Conservation (phyloP, 1,140 invertebrate species). For the Dendrolimus punctatus region DNA sequence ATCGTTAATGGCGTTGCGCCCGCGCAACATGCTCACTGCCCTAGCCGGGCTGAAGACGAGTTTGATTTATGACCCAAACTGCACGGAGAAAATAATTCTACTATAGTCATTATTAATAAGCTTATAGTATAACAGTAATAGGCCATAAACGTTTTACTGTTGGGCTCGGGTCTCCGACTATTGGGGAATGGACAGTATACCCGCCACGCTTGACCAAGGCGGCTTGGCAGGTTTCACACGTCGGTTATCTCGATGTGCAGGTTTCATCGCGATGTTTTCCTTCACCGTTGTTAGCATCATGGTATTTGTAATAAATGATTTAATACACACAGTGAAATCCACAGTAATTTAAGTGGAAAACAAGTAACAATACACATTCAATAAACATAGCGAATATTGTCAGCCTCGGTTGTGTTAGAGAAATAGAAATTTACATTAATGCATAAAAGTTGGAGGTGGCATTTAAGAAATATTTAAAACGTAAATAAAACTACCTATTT, state of each 20-base stretch:
- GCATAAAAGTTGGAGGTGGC: constrained; percentile 5
- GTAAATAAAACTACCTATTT: too few species aligned
- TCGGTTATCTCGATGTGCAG: too few species aligned
- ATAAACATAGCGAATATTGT: constrained; percentile 32
- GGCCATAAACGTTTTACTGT: background rate
- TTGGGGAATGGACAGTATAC: too few species aligned
- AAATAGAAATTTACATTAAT: constrained; percentile 3
- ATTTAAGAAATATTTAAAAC: too few species aligned
- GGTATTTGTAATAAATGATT: background rate
- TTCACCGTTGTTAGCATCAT: constrained; percentile 1
- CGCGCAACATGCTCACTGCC: too few species aligned
- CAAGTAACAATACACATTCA: constrained; percentile 20
- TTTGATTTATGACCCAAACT: too few species aligned
- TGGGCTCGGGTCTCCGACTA: too few species aligned
- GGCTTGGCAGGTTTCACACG: too few species aligned
- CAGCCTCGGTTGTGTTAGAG: constrained; percentile 38
- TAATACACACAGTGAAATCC: constrained; percentile 2
- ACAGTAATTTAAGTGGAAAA: background rate
- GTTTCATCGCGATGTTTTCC: constrained; percentile 1
- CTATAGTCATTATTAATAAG: background rate
- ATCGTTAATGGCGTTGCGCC: too few species aligned
- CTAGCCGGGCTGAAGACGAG: too few species aligned
- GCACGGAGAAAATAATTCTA: too few species aligned
- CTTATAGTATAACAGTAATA: constrained; percentile 6
- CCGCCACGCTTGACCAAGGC: too few species aligned